phyloP scores from a whole-genome alignment of 2,113 vertebrate genomes.

The Etia nguti region DNA sequence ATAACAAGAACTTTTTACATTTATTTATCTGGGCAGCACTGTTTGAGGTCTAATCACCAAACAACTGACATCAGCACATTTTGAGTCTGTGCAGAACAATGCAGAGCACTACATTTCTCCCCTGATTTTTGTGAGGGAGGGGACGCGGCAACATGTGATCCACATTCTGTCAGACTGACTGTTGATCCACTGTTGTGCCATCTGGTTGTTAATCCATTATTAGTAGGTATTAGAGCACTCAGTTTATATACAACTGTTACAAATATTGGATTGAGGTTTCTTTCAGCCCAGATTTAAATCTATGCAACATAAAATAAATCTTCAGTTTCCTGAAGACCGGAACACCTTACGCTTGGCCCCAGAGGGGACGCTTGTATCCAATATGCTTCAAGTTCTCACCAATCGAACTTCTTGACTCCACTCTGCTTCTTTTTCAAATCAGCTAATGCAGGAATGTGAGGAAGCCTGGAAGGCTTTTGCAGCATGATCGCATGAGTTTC shows the following conservation, averaged over 20 bases:
- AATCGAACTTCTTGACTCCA: neutral
- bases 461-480: neutral
- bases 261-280: neutral
- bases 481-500: neutral
- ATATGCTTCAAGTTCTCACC: neutral
- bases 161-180: neutral
- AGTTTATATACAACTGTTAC: slow-evolving; percentile 1
- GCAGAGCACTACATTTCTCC: neutral
- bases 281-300: neutral
- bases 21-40: neutral
- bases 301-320: neutral
- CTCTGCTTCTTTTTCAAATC: neutral
- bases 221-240: slow-evolving; percentile 17
- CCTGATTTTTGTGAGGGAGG: neutral
- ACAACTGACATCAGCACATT: neutral
- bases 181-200: slow-evolving; percentile 16
- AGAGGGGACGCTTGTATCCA: fast-evolving
- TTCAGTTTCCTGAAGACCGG: neutral
- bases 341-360: neutral
- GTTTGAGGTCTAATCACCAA: neutral
- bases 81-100: neutral
- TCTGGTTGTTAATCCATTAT: slow-evolving; percentile 39
- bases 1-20: neutral
- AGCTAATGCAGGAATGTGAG: neutral
- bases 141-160: neutral